Evolutionary conservation across 2,797 vertebrate species (phyloP), one percentile per base, ranked within the genome.

Genomic region (Epinephelus malabaricus): DNA sequence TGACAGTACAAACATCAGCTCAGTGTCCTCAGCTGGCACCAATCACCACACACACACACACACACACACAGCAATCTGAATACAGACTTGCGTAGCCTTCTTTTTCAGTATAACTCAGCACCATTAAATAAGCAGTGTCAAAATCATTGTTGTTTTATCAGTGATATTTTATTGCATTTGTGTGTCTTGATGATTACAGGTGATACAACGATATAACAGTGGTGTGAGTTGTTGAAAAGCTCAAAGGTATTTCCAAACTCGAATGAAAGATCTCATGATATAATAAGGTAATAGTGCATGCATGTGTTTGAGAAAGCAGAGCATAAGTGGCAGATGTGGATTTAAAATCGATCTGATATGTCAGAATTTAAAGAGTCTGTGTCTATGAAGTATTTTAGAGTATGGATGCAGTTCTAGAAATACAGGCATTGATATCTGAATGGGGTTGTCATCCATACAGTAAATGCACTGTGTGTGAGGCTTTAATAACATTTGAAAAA

Each of bases 91-190:
- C 1, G 0, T 7, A 38, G 25, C 5, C 15, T 61, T 17, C 46
- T 38, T 12, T 5, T 23, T 7, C 6, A 23, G 8, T n/a, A 21
- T 17, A 19, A 9, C 43, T 43, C 40, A 43, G 40, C 40, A 43
- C 40, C 15, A 30, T 72, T 34, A 14, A 14, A 45, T 19, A 40
- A 58, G 9, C 3, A 17, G 2, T 50, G 11, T 21, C 13, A 27
- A 61, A 54, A 12, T 40, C 19, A 34, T 11, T 9, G 14, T 46
- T 19, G 0, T 1, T 66, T 38, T 38, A 45, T 45, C 3, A 55
- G 1, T 8, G 14, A 23, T n/a, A 38, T 53, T 88, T 81, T 83
- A 81, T 81, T 88, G 61, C 64, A 76, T 66, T 56, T 30, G 27
- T 27, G 27, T 30, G 27, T 30, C 27, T 6, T 30, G 27, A 30